phyloP scores from a whole-genome alignment of 2,888 invertebrate genomes.

The Pristionchus maxplancki region DNA sequence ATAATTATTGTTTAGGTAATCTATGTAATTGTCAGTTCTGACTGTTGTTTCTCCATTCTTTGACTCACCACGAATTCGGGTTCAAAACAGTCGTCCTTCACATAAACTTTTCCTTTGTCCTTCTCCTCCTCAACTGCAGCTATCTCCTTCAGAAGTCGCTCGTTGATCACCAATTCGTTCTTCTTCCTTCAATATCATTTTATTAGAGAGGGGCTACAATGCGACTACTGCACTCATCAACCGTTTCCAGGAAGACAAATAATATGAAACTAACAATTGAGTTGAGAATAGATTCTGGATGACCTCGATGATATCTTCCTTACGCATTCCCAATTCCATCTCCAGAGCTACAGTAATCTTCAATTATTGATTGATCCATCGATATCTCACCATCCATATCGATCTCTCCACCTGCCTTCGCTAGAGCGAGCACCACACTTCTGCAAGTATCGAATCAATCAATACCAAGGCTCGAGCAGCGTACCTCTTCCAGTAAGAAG shows the following conservation, averaged over 20 bases:
- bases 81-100: neutral
- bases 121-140: neutral
- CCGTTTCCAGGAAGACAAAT: neutral
- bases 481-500: conserved; percentile 23
- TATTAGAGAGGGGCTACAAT: neutral
- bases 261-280: neutral
- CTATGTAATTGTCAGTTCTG: no score
- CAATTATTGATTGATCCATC: neutral
- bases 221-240: neutral
- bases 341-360: neutral
- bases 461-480: neutral
- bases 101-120: neutral
- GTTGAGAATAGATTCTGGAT: neutral
- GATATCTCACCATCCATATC: neutral
- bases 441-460: neutral
- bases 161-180: neutral
- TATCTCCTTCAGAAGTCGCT: neutral
- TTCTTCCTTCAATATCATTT: neutral
- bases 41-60: no score
- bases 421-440: neutral
- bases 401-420: neutral
- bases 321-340: neutral
- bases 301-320: neutral
- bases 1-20: neutral
- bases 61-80: neutral